phyloP scores from a whole-genome alignment of 2,797 vertebrate genomes.

The Sternarchorhynchus goeldii region DNA sequence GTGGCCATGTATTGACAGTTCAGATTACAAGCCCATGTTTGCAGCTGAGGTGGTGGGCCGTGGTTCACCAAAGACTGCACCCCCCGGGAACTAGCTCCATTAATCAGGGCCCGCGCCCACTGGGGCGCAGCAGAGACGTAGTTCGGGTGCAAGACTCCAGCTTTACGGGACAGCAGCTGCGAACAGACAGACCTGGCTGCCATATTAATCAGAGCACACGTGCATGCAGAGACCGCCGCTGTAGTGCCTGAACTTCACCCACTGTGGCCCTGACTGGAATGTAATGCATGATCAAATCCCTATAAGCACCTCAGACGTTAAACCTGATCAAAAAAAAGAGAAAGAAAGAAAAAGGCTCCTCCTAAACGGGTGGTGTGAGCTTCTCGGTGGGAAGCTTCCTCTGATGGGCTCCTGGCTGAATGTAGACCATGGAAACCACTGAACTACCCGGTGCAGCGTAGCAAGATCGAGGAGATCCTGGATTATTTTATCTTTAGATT shows the following conservation, averaged over 20 bases:
- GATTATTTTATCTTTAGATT: constrained; percentile 50
- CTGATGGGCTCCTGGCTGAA: constrained; percentile 31
- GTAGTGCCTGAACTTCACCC: neutral
- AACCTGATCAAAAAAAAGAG: constrained; percentile 5
- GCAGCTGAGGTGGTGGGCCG: constrained; percentile 36
- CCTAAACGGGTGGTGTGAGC: constrained; percentile 27
- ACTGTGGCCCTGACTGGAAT: constrained; percentile 48
- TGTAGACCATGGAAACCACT: constrained; percentile 22
- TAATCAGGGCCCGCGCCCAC: constrained; percentile 53
- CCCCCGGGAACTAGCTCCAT: constrained; percentile 41
- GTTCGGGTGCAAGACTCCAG: constrained; percentile 27
- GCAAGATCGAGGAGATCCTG: constrained; percentile 44
- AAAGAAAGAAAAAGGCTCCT: constrained; percentile 10
- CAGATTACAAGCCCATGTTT: constrained; percentile 41
- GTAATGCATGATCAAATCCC: constrained; percentile 32
- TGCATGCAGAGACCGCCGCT: constrained; percentile 20
- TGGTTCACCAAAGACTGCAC: constrained; percentile 40
- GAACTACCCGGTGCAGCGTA: constrained; percentile 15
- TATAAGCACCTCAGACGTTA: constrained; percentile 22
- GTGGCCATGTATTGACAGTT: constrained; percentile 40
- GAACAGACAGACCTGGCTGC: constrained; percentile 49
- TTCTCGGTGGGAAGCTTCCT: constrained; percentile 16
- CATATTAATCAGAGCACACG: constrained; percentile 41
- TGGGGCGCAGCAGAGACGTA: constrained; percentile 50
- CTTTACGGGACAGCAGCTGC: constrained; percentile 54